These are phyloP conservation scores for Bemisia tabaci DNA, from an alignment of 1,140 invertebrate genomes.

Conservation along the genomic window DNA sequence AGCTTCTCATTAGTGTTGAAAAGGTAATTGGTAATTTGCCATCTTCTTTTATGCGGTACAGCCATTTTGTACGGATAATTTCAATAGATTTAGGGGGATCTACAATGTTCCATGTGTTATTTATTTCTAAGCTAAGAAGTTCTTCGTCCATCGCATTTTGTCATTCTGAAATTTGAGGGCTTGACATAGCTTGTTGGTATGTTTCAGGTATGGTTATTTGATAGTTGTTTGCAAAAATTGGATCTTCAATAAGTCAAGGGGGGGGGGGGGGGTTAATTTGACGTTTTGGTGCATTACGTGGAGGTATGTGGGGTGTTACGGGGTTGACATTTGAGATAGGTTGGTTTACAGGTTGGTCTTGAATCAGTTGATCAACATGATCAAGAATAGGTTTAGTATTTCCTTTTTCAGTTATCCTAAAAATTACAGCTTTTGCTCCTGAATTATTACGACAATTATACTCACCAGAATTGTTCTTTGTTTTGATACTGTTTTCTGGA, in stretches of 20 bases:
- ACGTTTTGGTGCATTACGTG: no score
- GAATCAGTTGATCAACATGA: no score
- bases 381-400: no score
- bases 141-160: background rate
- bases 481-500: background rate
- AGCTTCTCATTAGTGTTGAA: background rate
- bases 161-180: background rate
- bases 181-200: background rate
- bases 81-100: background rate
- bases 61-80: background rate
- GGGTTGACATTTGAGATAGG: background rate
- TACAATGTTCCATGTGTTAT: background rate
- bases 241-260: background rate
- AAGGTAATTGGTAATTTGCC: background rate
- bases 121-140: background rate
- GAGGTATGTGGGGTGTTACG: background rate
- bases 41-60: background rate
- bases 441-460: background rate
- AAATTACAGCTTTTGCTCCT: background rate
- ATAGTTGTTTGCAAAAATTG: background rate
- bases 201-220: background rate
- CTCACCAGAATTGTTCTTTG: background rate
- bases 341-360: no score
- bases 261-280: no score
- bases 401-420: background rate